These are phyloP conservation scores for Aphaenogaster floridana DNA, from an alignment of 1,140 invertebrate genomes.

Conservation along the genomic window DNA sequence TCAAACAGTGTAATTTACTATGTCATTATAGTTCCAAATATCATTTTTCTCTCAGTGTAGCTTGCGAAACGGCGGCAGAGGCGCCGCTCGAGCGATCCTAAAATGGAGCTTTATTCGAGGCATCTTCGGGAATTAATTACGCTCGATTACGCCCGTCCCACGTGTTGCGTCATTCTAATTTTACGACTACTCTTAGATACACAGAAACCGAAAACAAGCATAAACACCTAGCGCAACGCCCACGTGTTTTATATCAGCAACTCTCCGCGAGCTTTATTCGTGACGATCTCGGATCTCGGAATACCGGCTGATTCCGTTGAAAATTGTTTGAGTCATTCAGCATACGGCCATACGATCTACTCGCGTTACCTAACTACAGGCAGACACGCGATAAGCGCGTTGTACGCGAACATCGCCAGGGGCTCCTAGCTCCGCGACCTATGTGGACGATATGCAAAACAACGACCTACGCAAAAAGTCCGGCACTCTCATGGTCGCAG, in stretches of 20 bases:
- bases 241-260: neutral
- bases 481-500: conserved; percentile 36
- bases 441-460: conserved; percentile 41
- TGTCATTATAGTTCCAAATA: no score
- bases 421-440: neutral
- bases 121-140: conserved; percentile 42
- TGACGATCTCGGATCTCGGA: neutral
- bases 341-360: conserved; percentile 9
- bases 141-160: neutral
- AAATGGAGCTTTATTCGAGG: conserved; percentile 42
- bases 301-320: neutral
- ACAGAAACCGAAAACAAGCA: conserved; percentile 19
- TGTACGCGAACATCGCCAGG: neutral
- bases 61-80: conserved; percentile 1
- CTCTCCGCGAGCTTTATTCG: neutral
- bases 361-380: conserved; percentile 21
- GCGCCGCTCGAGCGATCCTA: conserved; percentile 17
- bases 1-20: no score
- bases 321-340: conserved; percentile 30
- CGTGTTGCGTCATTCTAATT: conserved; percentile 12
- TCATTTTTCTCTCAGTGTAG: no score
- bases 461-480: conserved; percentile 54
- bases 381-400: neutral
- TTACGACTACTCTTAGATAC: conserved; percentile 20
- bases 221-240: neutral